Base-by-base conservation (phyloP, 2,113 vertebrate species). In the Podarcis muralis region DNA sequence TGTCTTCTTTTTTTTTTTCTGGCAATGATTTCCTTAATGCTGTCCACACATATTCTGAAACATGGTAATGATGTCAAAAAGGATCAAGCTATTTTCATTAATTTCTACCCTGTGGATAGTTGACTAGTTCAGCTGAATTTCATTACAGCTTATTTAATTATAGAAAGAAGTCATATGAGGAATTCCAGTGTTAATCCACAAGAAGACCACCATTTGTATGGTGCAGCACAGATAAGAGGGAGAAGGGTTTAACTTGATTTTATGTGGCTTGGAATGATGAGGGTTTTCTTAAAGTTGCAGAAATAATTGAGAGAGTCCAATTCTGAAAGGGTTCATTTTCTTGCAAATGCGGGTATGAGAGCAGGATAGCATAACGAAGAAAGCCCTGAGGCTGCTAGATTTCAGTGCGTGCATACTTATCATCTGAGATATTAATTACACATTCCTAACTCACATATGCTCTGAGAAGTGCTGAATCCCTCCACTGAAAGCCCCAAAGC, bases 131-230 rank as follows among this genome's bases (percentile, higher is more conserved):
- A 87, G 4, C 32, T 65, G n/a, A 84, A 92, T 90, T 90, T 87
- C 20, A 90, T 92, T 89, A 84, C 32, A 83, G 83, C 69, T 85
- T 68, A 92, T 89, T 92, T 91, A 79, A 90, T 92, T 84, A 65
- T 91, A 35, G 71, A 82, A 92, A 91, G 69, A 83, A 92, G 87
- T 87, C 91, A 59, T 78, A 27, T 48, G 5, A 82, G 81, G 71
- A 5, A 86, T 86, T 90, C 83, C 57, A 85, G 0, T 18, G 0
- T 81, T 86, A 87, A 90, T 16, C 76, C 72, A 89, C 80, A 81
- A 65, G 59, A 62, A 62, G 6, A 66, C 65, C 32, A 5, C 18
- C 81, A 27, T 53, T 87, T 79, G 30, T 35, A 18, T 84, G 4
- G 27, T 4, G 25, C 59, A 27, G 27, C 16, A 13, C 11, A 88